Conservation (phyloP, 1,140 invertebrate species). For the Phortica variegata region DNA sequence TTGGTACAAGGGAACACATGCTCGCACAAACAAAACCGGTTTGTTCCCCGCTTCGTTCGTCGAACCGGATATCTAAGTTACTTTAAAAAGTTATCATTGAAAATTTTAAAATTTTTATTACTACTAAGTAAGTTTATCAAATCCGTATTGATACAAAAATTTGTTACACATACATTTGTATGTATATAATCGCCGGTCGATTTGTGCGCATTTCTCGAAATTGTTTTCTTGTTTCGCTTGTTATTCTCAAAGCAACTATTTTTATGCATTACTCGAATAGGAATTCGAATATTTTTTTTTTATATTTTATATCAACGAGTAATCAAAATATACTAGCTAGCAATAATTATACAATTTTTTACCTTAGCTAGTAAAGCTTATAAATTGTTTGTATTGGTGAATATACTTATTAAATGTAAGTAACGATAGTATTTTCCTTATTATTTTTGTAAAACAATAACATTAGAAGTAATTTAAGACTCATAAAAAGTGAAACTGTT, state of each 20-base stretch:
- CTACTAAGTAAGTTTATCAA: constrained; percentile 7
- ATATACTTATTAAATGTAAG: too few relatives aligned
- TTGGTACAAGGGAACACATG: constrained; percentile 92
- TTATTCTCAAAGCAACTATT: constrained; percentile 27
- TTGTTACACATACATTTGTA: constrained; percentile 16
- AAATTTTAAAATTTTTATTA: constrained; percentile 14
- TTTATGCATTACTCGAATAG: constrained; percentile 25
- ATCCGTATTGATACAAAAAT: too few relatives aligned
- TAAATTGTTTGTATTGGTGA: too few relatives aligned
- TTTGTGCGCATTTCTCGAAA: constrained; percentile 23
- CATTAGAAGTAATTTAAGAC: too few relatives aligned
- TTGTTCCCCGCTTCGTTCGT: constrained; percentile 94
- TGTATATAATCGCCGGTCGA: constrained; percentile 31
- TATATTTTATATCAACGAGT: constrained; percentile 26
- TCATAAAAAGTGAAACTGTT: too few relatives aligned
- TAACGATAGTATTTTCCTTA: too few relatives aligned
- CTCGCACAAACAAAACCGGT: constrained; percentile 85
- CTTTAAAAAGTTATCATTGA: too few relatives aligned
- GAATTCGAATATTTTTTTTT: constrained; percentile 23
- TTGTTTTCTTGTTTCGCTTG: constrained; percentile 19
- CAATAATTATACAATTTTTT: neutral
- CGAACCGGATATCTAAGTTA: constrained; percentile 60
- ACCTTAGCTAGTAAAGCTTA: too few relatives aligned
- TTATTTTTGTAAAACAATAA: too few relatives aligned
- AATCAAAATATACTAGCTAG: constrained; percentile 31